Percentiles rank a stretch among this genome's conserved stretches.
Conservation (phyloP, 1,140 invertebrate species). For the Listronotus oregonensis region DNA sequence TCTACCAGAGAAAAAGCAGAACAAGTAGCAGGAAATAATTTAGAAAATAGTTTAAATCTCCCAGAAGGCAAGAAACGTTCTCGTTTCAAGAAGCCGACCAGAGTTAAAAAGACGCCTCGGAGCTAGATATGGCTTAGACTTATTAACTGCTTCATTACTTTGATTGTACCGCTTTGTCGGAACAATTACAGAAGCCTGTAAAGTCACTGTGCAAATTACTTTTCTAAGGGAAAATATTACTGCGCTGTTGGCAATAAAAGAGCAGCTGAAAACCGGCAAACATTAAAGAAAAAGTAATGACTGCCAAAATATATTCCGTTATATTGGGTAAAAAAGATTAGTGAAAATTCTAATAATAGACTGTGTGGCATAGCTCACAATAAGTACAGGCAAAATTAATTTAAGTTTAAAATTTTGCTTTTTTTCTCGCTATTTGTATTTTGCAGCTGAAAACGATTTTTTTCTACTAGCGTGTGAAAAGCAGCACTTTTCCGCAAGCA, state of each 20-base stretch:
- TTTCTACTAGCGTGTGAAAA: no score
- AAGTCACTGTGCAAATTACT: constrained; percentile 31
- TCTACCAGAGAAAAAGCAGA: neutral
- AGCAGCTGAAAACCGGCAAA: constrained; percentile 19
- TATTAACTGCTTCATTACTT: constrained; percentile 41
- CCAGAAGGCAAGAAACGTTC: neutral
- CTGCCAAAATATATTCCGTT: constrained; percentile 23
- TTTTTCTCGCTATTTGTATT: no score
- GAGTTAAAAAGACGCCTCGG: neutral
- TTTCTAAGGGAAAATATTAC: constrained; percentile 18
- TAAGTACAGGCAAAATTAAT: no score
- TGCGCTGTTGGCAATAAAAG: constrained; percentile 24
- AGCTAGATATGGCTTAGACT: constrained; percentile 9
- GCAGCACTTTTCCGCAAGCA: no score
- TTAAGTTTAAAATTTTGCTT: no score
- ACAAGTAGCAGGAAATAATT: neutral
- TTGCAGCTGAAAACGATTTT: no score
- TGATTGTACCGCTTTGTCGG: constrained; percentile 35
- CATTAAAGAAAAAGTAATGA: constrained; percentile 23
- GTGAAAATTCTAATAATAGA: no score
- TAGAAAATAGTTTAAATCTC: no score
- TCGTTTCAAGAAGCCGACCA: no score
- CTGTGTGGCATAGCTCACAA: no score
- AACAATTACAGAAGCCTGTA: constrained; percentile 36
- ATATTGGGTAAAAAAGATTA: constrained; percentile 13